These are phyloP conservation scores for Drosophila kuntzei DNA, from an alignment of 2,888 invertebrate species.

Conservation along the genomic window DNA sequence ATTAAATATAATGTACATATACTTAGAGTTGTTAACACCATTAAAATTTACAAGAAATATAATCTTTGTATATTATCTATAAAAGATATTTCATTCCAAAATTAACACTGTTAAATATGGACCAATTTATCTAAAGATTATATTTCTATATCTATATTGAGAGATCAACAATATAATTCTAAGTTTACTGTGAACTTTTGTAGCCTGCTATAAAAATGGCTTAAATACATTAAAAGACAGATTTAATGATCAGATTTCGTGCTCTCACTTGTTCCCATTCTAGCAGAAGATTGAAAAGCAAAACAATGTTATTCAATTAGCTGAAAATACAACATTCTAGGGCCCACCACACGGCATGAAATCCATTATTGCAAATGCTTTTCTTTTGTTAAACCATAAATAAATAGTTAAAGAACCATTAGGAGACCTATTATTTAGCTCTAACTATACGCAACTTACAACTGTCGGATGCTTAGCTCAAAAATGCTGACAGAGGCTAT, in stretches of 20 bases:
- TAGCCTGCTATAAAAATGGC: background rate
- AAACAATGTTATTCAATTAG: conserved; percentile 27
- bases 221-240: background rate
- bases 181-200: background rate
- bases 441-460: conserved; percentile 46
- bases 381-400: conserved; percentile 41
- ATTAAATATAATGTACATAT: no score
- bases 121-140: no score
- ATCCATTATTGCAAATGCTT: conserved; percentile 29
- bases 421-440: conserved; percentile 61
- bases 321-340: conserved; percentile 16
- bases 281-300: conserved; percentile 6
- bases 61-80: no score
- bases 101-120: no score
- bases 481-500: conserved; percentile 77
- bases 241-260: conserved; percentile 12
- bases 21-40: no score
- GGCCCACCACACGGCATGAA: conserved; percentile 14
- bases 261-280: conserved; percentile 1
- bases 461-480: conserved; percentile 65
- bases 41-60: no score
- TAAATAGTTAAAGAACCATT: conserved; percentile 62
- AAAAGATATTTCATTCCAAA: no score
- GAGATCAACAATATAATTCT: no score
- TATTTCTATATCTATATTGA: no score